Conservation (phyloP, 2,888 invertebrate species). For the Zaprionus obscuricornis region DNA sequence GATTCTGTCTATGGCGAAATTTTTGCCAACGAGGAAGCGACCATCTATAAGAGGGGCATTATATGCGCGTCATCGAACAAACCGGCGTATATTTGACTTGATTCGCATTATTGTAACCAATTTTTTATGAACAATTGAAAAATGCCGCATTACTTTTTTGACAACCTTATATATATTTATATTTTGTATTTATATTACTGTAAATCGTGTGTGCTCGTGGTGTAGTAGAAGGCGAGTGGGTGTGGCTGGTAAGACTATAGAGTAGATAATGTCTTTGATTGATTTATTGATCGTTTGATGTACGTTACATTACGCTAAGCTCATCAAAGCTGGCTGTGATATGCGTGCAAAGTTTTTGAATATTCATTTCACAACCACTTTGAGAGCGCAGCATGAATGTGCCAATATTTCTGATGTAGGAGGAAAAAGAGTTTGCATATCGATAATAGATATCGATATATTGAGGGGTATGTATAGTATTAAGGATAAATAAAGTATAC, state of each 20-base stretch:
- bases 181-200: too few species aligned
- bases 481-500: not conserved
- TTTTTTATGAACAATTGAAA: too few species aligned
- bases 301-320: constrained; percentile 85
- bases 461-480: constrained; percentile 5
- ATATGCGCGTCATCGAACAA: too few species aligned
- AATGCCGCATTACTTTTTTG: too few species aligned
- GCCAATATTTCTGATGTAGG: constrained; percentile 46
- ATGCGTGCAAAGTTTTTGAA: constrained; percentile 85
- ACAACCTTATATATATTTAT: too few species aligned
- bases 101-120: too few species aligned
- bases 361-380: constrained; percentile 92
- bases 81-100: too few species aligned
- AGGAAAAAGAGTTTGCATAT: constrained; percentile 11
- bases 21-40: too few species aligned
- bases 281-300: constrained; percentile 53
- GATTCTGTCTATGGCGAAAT: too few species aligned
- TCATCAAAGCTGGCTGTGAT: constrained; percentile 99
- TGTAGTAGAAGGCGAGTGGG: constrained; percentile 1
- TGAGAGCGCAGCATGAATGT: constrained; percentile 85
- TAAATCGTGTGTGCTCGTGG: too few species aligned
- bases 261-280: constrained; percentile 29
- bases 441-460: constrained; percentile 5
- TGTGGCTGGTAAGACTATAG: constrained; percentile 22
- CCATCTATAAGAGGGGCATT: too few species aligned